These are phyloP conservation scores for Timema cristinae DNA, from an alignment of 2,888 invertebrate genomes.

Conservation along the genomic window DNA sequence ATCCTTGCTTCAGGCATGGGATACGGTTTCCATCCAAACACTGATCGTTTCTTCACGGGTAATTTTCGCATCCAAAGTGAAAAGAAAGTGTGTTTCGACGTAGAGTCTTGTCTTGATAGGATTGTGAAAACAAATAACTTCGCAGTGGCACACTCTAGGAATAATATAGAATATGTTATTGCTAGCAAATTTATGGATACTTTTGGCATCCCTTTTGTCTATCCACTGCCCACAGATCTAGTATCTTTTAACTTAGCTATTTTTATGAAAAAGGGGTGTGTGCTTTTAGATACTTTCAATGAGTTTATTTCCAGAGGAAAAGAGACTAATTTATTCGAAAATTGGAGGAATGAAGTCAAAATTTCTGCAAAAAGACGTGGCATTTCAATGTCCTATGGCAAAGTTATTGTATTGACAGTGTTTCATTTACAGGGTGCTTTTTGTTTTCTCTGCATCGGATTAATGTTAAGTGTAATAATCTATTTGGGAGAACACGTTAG, in stretches of 20 bases:
- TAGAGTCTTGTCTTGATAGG: neutral
- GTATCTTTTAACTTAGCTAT: neutral
- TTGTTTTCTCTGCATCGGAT: too few relatives aligned
- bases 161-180: neutral
- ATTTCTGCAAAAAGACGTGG: too few relatives aligned
- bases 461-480: too few relatives aligned
- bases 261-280: neutral
- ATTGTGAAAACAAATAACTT: neutral
- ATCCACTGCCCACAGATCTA: neutral
- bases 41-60: neutral
- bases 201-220: neutral
- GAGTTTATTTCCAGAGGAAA: too few relatives aligned
- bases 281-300: neutral
- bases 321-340: too few relatives aligned
- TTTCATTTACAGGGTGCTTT: too few relatives aligned
- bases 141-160: neutral
- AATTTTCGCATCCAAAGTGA: neutral
- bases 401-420: too few relatives aligned
- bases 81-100: neutral
- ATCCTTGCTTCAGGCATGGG: slow-evolving; percentile 15
- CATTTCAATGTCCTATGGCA: too few relatives aligned
- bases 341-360: too few relatives aligned
- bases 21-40: slow-evolving; percentile 16
- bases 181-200: neutral
- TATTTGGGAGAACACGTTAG: too few relatives aligned